Percentiles rank a stretch among this genome's conserved stretches.
phyloP scores from a whole-genome alignment of 2,797 vertebrate species.

The Myripristis jacobus region DNA sequence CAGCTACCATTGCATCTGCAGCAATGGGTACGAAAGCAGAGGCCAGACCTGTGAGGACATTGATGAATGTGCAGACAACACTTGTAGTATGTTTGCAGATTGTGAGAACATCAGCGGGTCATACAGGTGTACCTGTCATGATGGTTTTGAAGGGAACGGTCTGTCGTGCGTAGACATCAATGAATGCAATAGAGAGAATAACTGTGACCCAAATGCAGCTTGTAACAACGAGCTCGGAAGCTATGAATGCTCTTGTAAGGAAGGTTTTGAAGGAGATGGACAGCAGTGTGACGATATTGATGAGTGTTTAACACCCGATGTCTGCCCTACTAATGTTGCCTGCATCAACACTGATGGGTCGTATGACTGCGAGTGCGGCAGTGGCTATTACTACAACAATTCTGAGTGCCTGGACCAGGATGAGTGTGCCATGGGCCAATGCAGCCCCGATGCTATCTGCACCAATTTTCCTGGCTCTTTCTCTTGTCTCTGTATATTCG shows the following conservation, averaged over 20 bases:
- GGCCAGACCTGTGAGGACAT: constrained; percentile 83
- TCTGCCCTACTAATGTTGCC: constrained; percentile 75
- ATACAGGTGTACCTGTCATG: constrained; percentile 80
- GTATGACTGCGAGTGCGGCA: constrained; percentile 82
- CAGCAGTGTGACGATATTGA: constrained; percentile 80
- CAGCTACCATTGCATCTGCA: constrained; percentile 82
- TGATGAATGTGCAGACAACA: constrained; percentile 80
- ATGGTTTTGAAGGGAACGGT: constrained; percentile 85
- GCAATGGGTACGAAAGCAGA: constrained; percentile 80
- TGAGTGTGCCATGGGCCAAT: constrained; percentile 79
- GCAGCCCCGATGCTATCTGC: constrained; percentile 80
- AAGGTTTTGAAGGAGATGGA: constrained; percentile 83
- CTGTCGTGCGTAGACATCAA: constrained; percentile 84
- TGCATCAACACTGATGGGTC: constrained; percentile 85
- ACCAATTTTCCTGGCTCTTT: constrained; percentile 83
- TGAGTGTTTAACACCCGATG: constrained; percentile 76
- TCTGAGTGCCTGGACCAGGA: constrained; percentile 80
- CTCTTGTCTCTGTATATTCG: constrained; percentile 77
- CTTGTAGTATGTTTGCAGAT: constrained; percentile 81
- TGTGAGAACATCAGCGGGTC: constrained; percentile 83
- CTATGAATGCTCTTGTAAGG: constrained; percentile 82
- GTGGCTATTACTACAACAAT: constrained; percentile 78
- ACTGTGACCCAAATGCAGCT: constrained; percentile 76
- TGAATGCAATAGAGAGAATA: constrained; percentile 80
- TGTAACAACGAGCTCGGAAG: constrained; percentile 84